Conservation (phyloP, 2,888 invertebrate species). For the Encarsia formosa region DNA sequence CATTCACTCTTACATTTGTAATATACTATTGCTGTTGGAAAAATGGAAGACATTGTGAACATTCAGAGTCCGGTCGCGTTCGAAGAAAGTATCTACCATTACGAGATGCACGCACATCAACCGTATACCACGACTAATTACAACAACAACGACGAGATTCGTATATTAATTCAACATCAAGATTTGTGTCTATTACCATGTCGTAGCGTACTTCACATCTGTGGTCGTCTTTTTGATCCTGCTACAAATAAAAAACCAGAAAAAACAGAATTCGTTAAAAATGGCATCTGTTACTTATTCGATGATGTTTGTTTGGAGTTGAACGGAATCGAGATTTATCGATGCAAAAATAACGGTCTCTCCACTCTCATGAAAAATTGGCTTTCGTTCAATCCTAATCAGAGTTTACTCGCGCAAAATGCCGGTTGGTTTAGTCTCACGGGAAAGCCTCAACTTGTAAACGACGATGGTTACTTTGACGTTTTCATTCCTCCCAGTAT, state of each 20-base stretch:
- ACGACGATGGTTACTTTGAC: conserved; percentile 11
- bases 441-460: not conserved
- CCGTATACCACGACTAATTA: conserved; percentile 19
- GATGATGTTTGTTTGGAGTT: conserved; percentile 43
- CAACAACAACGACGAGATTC: conserved; percentile 24
- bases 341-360: conserved; percentile 38
- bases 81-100: conserved; percentile 21
- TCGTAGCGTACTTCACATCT: conserved; percentile 15
- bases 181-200: conserved; percentile 18
- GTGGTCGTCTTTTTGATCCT: not conserved
- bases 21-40: not conserved
- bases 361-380: conserved; percentile 42
- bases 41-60: conserved; percentile 2
- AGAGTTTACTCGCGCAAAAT: conserved; percentile 19
- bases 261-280: conserved; percentile 11
- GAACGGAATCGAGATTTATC: conserved; percentile 42
- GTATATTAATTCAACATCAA: conserved; percentile 20
- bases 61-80: conserved; percentile 8
- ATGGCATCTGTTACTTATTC: conserved; percentile 38
- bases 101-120: conserved; percentile 20
- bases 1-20: too few species aligned
- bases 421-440: conserved; percentile 17
- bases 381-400: conserved; percentile 33
- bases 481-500: conserved; percentile 7
- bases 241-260: not conserved